Evolutionary conservation across 2,797 vertebrate genomes (phyloP), one percentile per base, ranked within the genome.

Genomic region (Chaunax sp.): DNA sequence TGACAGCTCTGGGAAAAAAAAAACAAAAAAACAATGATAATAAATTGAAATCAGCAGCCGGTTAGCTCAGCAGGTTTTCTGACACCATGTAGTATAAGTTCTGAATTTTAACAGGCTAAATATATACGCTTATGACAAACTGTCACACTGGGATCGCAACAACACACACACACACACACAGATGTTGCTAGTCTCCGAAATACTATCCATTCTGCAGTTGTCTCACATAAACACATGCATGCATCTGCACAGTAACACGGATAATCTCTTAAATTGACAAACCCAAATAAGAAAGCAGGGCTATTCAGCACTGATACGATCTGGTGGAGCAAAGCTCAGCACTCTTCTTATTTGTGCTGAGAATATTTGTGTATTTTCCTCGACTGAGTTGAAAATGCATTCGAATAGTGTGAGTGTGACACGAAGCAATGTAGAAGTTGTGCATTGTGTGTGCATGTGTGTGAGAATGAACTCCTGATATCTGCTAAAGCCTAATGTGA

Each of bases 401-500:
- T 19, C 1, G 56, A 76, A 63, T 45, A 62, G 40, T 12, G 4
- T 45, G 46, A 56, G 13, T 52, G 46, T 54, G 47, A 75, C 60
- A 30, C 45, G 25, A 75, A 64, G 52, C 64, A 57, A 19, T 47
- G 46, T 55, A 15, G 49, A 8, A 67, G 37, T 57, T 35, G 23
- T 52, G 20, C 40, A 14, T 1, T n/a, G 47, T 47, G 52, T 68
- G 20, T 58, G 64, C 56, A 47, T 54, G 15, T 66, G 33, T 56
- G 61, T 72, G 41, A 35, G 12, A 63, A 38, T 65, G 61, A 63
- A 54, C 78, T 52, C 26, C 75, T 80, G 72, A 64, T 41, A 38
- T 77, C 84, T 78, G n/a, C 55, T 25, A 72, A 40, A 69, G 75
- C 69, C 75, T 82, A 69, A 25, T 30, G 58, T 74, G 77, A 81